Evolutionary conservation across 2,888 invertebrate genomes (phyloP), one percentile per base, ranked within the genome.

Genomic region (Lasiommata megera): DNA sequence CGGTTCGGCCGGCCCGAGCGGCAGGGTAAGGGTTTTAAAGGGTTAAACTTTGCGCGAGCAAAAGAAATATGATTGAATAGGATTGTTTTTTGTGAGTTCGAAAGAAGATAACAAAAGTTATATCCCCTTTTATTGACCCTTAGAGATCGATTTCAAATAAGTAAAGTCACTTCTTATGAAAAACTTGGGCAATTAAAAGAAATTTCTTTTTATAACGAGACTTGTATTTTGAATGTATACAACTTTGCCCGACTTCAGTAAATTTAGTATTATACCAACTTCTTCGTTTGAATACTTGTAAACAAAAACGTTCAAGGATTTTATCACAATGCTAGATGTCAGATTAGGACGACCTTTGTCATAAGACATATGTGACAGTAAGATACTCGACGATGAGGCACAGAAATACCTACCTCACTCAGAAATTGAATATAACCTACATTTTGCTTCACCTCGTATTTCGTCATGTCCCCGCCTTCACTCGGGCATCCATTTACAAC

Each of bases 61-160:
- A 23, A 43, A 43, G n/a, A 43, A 43, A 9, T n/a, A 12, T 43
- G 28, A 28, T 43, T 43, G 43, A 43, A 43, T 43, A 28, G 43
- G 11, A 17, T 11, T 34, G 31, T 11, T 11, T 34, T 34, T 34
- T 34, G 34, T 34, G 31, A 23, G 2, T 23, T 23, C 23, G 2
- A n/a, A n/a, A n/a, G 23, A 2, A 3, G 2, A 3, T 5, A 23
- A 23, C 3, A 5, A 23, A 23, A 23, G 23, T 23, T 23, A 9
- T 16, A 6, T 40, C 17, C 40, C 40, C 17, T 40, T 40, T 17
- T 40, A 40, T 40, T 40, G n/a, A 18, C 6, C 41, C 41, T 7
- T 23, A 23, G 18, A 41, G 18, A 18, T 6, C 6, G 0, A 41
- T 41, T 41, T 31, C 18, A 41, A 23, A 6, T 23, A 18, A 2